Evolutionary conservation across 2,113 vertebrate genomes (phyloP), one percentile per base, ranked within the genome.

Genomic region (Boulengeromyrus knoepffleri): DNA sequence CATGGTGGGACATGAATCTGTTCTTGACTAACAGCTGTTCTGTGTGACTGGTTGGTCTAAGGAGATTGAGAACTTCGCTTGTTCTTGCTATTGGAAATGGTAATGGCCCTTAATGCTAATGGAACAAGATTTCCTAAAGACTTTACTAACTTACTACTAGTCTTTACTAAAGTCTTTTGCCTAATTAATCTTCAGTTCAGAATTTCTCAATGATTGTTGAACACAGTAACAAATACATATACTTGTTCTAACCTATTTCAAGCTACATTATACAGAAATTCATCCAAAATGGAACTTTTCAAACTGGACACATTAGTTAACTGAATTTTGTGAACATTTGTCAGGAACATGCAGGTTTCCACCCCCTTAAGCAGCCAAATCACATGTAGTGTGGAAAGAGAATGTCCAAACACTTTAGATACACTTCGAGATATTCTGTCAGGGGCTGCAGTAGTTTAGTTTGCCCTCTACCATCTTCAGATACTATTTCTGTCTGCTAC

Each of bases 81-180:
- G 91, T 94, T 94, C 90, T 93, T 94, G 92, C 94, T 94, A 94
- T 93, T 93, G 92, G 95, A 95, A 95, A 94, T 94, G 94, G 94
- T 7, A 42, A 93, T 93, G 93, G 92, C 93, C 94, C 56, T 92
- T 91, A 93, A 93, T 92, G 95, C 93, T 95, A 95, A 96, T 94
- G 92, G 89, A 90, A 95, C 94, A 13, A 31, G 10, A 31, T 70
- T 70, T 31, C 27, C 27, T 70, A 70, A 70, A 70, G 53, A 21
- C 19, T 21, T 56, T 56, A 56, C 62, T 70, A 13, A 70, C n/a
- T 12, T 3, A 70, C 62, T 70, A 70, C 62, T 31, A 12, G n/a
- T 70, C 53, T 70, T 70, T 70, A 19, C 36, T 80, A 19, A 80
- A 80, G 36, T 42, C 74, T 36, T 39, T 42, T 80, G 5, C 15